Evolutionary conservation across 1,140 invertebrate species (phyloP).

Genomic region (Heliothis virescens): DNA sequence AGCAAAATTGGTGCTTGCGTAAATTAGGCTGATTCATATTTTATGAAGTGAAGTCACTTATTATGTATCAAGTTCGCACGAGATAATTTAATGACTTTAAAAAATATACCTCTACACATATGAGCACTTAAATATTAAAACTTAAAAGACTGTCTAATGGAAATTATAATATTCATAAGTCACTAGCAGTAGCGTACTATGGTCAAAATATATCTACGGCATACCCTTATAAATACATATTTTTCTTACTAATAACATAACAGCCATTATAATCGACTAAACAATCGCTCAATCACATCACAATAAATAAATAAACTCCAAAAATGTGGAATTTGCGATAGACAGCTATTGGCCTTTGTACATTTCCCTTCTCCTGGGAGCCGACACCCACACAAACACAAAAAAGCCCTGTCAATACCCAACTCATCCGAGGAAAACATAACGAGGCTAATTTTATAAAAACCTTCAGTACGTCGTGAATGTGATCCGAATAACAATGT

Average conservation of each 20-base stretch:
- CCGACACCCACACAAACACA: background rate
- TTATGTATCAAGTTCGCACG: background rate
- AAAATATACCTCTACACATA: background rate
- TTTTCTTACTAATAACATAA: background rate
- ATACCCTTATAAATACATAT: no score
- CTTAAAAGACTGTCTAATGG: no score
- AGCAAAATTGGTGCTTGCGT: constrained; percentile 3
- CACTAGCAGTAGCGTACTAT: no score
- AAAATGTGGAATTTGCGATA: background rate
- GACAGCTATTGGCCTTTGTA: constrained; percentile 9
- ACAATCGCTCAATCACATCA: background rate
- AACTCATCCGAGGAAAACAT: constrained; percentile 32
- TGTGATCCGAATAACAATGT: constrained; percentile 38
- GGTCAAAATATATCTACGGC: no score
- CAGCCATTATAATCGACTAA: background rate
- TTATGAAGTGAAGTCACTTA: constrained; percentile 20
- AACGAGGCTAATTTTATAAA: constrained; percentile 36
- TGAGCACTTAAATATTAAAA: no score
- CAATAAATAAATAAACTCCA: background rate
- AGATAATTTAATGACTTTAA: no score
- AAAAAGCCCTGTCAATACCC: constrained; percentile 31
- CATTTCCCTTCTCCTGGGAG: constrained; percentile 2
- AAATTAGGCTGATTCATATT: constrained; percentile 21
- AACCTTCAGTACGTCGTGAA: constrained; percentile 14
- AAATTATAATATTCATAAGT: no score